Percentiles rank a stretch among this genome's conserved stretches.
Conservation (phyloP, 1,140 invertebrate species). For the Hylaeus volcanicus region DNA sequence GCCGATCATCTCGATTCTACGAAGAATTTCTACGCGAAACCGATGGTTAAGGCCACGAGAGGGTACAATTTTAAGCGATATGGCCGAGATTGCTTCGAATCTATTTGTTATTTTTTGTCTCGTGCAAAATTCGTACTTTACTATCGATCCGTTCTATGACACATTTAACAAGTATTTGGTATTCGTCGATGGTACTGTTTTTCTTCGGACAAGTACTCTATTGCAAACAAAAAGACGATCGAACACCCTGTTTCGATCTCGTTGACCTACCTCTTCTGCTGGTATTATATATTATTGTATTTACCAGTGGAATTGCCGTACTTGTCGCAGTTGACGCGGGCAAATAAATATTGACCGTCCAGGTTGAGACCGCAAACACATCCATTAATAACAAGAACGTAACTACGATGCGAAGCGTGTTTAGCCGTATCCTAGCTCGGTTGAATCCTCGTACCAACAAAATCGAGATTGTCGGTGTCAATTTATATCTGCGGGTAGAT, state of each 20-base stretch:
- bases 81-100: background rate
- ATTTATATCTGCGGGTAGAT: constrained; percentile 67
- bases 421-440: constrained; percentile 20
- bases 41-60: background rate
- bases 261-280: background rate
- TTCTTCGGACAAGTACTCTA: too few species aligned
- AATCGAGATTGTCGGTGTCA: constrained; percentile 65
- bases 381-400: constrained; percentile 76
- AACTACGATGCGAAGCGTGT: constrained; percentile 62
- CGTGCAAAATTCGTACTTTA: too few species aligned
- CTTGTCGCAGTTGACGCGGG: constrained; percentile 59
- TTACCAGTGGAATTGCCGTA: constrained; percentile 7
- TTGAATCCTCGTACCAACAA: background rate
- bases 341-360: constrained; percentile 76
- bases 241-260: background rate
- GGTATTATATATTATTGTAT: too few species aligned
- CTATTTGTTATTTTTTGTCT: background rate
- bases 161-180: too few species aligned
- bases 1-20: constrained; percentile 52
- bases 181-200: too few species aligned
- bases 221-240: too few species aligned
- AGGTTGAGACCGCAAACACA: constrained; percentile 72
- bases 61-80: constrained; percentile 35
- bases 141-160: background rate
- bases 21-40: constrained; percentile 7